Percentiles rank a stretch among this genome's conserved stretches.
phyloP scores from a whole-genome alignment of 2,113 vertebrate genomes.

The Geococcyx californianus region DNA sequence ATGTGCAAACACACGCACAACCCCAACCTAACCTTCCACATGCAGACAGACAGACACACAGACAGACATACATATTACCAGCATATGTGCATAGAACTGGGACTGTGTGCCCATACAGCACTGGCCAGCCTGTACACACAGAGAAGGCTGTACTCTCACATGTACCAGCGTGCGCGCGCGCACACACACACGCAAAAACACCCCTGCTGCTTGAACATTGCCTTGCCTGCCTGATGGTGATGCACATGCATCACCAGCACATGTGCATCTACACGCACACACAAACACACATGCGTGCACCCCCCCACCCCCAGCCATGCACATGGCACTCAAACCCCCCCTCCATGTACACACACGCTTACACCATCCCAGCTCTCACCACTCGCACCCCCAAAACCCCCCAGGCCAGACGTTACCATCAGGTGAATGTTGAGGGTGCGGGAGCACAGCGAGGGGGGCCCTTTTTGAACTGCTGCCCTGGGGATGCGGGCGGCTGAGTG shows the following conservation, averaged over 20 bases:
- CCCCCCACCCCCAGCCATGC: too few relatives aligned
- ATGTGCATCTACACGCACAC: too few relatives aligned
- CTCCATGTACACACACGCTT: background rate
- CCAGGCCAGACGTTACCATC: background rate
- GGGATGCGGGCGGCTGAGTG: slow-evolving; percentile 1
- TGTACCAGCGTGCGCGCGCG: too few relatives aligned
- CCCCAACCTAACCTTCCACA: background rate
- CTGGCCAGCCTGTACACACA: background rate
- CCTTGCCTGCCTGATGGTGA: too few relatives aligned
- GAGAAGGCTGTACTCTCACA: accelerated
- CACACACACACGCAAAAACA: too few relatives aligned
- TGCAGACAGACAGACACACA: background rate
- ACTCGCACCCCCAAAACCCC: background rate
- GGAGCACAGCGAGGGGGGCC: background rate
- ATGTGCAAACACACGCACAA: background rate
- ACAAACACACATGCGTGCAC: too few relatives aligned
- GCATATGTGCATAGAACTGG: accelerated
- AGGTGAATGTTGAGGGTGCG: background rate
- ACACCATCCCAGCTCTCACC: too few relatives aligned
- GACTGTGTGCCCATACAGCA: accelerated
- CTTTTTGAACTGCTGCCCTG: background rate
- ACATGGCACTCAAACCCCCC: too few relatives aligned
- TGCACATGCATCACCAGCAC: too few relatives aligned
- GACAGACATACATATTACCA: too few relatives aligned
- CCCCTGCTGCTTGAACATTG: too few relatives aligned